Percentiles rank a stretch among this genome's conserved stretches.
phyloP scores from a whole-genome alignment of 2,797 vertebrate species.

The Perodicticus potto region DNA sequence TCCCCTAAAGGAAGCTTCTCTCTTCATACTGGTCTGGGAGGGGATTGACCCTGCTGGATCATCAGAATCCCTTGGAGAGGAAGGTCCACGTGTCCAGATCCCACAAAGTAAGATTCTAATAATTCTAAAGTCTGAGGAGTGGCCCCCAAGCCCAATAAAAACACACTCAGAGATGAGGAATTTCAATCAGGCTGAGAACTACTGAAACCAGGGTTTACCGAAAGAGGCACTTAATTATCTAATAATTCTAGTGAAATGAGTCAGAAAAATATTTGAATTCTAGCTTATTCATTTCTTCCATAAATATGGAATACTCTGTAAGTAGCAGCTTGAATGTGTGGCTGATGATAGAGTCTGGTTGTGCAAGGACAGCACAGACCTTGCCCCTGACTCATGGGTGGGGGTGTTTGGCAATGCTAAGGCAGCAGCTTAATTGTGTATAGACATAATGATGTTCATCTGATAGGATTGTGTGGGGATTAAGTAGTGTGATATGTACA shows the following conservation, averaged over 20 bases:
- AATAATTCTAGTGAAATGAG: fast-evolving
- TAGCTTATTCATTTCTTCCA: not conserved
- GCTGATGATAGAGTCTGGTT: too few species aligned
- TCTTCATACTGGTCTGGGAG: fast-evolving
- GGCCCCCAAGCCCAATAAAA: fast-evolving
- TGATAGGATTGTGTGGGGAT: fast-evolving
- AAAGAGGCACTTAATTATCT: not conserved
- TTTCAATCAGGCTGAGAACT: not conserved
- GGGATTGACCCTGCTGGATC: not conserved
- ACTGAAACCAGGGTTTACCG: fast-evolving
- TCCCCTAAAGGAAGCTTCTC: not conserved
- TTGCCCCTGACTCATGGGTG: too few species aligned
- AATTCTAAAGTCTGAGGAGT: not conserved
- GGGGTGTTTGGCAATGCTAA: too few species aligned
- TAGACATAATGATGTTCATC: too few species aligned
- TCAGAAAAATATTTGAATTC: not conserved
- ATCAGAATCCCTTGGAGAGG: not conserved
- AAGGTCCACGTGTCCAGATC: fast-evolving
- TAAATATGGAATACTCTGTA: not conserved
- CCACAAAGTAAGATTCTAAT: too few species aligned
- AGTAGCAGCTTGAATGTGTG: not conserved
- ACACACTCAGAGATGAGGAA: too few species aligned
- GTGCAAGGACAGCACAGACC: too few species aligned
- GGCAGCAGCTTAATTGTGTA: not conserved
- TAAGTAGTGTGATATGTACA: fast-evolving